These are phyloP conservation scores for Drosophila koepferae DNA, from an alignment of 2,888 invertebrate species.

Conservation along the genomic window DNA sequence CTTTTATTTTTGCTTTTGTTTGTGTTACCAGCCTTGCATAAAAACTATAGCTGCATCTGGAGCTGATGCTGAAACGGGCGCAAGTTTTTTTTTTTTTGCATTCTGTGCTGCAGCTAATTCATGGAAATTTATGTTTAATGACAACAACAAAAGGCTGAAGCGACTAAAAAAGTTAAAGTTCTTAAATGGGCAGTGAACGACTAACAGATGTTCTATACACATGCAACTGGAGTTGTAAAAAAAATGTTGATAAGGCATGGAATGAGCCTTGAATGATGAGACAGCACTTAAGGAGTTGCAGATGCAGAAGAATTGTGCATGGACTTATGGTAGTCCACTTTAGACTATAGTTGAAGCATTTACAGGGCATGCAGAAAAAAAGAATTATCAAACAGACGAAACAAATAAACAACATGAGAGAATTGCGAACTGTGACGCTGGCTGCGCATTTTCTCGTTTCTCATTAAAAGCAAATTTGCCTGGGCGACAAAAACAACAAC, in stretches of 20 bases:
- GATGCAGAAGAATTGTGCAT: background rate
- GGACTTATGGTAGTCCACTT: background rate
- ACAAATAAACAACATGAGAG: constrained; percentile 12
- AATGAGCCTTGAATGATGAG: background rate
- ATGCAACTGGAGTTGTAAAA: too few relatives aligned
- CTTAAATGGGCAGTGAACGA: background rate
- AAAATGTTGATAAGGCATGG: background rate
- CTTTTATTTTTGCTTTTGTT: constrained; percentile 5
- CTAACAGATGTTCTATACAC: background rate
- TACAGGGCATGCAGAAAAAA: background rate
- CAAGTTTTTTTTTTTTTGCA: background rate
- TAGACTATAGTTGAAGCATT: too few relatives aligned
- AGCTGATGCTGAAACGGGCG: constrained; percentile 11
- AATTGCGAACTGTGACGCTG: constrained; percentile 22
- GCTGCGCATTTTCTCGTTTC: constrained; percentile 50
- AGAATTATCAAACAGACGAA: background rate
- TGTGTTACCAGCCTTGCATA: constrained; percentile 2
- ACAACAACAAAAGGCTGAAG: constrained; percentile 23
- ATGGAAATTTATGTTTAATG: constrained; percentile 62
- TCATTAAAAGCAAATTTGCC: constrained; percentile 57
- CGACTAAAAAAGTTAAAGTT: background rate
- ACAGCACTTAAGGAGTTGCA: background rate
- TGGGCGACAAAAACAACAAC: constrained; percentile 20
- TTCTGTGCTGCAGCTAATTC: constrained; percentile 43
- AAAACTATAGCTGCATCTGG: constrained; percentile 34